Percentiles rank a stretch among this genome's conserved stretches.
Evolutionary conservation across 1,140 invertebrate species (phyloP).

Genomic region (Drosophila pruinosa): DNA sequence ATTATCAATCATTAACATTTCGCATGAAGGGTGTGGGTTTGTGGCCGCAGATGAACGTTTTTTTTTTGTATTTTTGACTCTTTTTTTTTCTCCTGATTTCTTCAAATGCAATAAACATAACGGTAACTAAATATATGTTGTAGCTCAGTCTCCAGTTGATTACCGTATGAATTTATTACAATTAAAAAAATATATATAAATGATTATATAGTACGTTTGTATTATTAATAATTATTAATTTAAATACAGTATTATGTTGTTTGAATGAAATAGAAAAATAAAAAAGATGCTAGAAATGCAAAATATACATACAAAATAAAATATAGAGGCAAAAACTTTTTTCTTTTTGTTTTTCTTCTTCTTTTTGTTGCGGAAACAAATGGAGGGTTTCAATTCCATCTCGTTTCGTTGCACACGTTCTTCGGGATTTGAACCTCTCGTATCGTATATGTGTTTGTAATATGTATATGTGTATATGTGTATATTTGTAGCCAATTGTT

Average conservation of each 20-base stretch:
- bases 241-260: conserved; percentile 35
- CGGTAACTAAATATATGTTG: conserved; percentile 82
- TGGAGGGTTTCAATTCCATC: conserved; percentile 39
- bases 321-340: conserved; percentile 34
- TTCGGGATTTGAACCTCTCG: not conserved
- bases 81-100: conserved; percentile 11
- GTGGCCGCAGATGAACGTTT: not conserved
- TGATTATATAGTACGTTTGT: conserved; percentile 45
- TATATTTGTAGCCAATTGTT: conserved; percentile 1
- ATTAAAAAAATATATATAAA: conserved; percentile 47
- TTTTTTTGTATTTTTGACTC: conserved; percentile 1
- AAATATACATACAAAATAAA: conserved; percentile 38
- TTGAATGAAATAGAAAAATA: conserved; percentile 9
- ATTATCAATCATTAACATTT: conserved; percentile 7
- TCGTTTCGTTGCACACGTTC: conserved; percentile 38
- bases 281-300: conserved; percentile 48
- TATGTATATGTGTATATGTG: not conserved
- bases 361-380: not conserved
- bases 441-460: not conserved
- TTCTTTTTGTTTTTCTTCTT: not conserved
- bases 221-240: conserved; percentile 26
- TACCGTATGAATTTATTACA: conserved; percentile 73
- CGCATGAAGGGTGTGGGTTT: not conserved
- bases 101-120: conserved; percentile 73
- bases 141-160: conserved; percentile 82